phyloP scores from a whole-genome alignment of 2,888 invertebrate species.

The Theodoxus fluviatilis region DNA sequence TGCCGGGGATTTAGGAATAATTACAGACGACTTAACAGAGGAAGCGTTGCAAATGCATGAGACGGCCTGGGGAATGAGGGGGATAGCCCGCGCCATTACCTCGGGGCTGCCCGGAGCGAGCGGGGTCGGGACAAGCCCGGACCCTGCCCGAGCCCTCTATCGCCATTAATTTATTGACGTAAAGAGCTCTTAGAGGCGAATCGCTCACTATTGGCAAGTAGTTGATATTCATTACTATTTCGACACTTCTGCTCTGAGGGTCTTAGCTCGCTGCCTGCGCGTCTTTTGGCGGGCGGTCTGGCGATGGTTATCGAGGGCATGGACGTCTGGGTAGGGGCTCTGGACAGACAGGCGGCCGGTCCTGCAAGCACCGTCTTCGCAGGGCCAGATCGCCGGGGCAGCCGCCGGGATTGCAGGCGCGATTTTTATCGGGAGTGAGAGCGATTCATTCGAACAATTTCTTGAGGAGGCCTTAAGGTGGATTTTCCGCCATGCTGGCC shows the following conservation, averaged over 20 bases:
- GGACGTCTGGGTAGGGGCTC: no score
- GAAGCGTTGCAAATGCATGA: constrained; percentile 28
- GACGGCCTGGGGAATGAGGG: constrained; percentile 15
- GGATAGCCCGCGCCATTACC: constrained; percentile 22
- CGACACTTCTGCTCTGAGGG: constrained; percentile 19
- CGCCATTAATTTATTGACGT: constrained; percentile 23
- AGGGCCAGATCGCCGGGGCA: no score
- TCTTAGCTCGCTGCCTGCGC: no score
- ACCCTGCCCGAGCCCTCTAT: background rate
- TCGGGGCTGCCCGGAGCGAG: background rate
- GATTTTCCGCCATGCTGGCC: no score
- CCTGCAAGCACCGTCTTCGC: no score
- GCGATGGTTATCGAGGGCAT: no score
- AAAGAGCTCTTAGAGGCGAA: constrained; percentile 19
- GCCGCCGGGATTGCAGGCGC: no score
- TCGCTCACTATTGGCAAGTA: constrained; percentile 22
- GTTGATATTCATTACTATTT: constrained; percentile 25
- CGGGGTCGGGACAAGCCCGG: background rate
- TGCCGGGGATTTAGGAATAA: constrained; percentile 27
- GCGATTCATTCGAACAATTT: no score
- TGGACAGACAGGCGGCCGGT: no score
- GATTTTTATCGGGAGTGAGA: no score
- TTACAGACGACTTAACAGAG: constrained; percentile 27
- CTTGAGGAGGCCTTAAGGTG: no score
- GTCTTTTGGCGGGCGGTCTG: no score